A percentile compares a stretch with the other conserved stretches of the same genome.
Conservation (phyloP, 2,797 vertebrate species). For the Sebastes hubbsi region DNA sequence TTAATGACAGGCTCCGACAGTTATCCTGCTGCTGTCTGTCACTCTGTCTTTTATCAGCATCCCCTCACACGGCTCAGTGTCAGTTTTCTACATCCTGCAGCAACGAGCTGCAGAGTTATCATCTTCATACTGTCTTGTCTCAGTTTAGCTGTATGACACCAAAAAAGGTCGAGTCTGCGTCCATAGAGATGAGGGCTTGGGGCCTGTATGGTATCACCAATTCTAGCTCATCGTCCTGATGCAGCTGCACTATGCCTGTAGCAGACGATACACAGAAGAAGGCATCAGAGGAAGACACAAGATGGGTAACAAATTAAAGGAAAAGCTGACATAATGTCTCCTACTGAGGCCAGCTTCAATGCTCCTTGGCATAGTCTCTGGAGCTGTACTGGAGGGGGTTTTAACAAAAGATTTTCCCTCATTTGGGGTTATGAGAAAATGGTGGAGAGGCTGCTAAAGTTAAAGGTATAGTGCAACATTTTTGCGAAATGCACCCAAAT, state of each 20-base stretch:
- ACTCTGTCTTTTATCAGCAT: conserved; percentile 60
- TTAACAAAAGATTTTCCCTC: not conserved
- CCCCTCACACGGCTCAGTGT: conserved; percentile 30
- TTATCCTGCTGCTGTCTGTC: conserved; percentile 55
- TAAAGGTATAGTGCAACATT: not conserved
- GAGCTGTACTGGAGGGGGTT: not conserved
- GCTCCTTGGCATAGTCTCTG: not conserved
- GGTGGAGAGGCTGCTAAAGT: not conserved
- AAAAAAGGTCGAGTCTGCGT: conserved; percentile 66
- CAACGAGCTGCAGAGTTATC: conserved; percentile 13
- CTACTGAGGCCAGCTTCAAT: not conserved
- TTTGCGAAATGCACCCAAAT: not conserved
- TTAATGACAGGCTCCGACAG: not conserved
- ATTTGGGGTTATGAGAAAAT: not conserved
- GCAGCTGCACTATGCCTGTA: conserved; percentile 65
- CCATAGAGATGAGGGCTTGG: conserved; percentile 58
- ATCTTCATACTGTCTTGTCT: conserved; percentile 4
- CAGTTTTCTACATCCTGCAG: conserved; percentile 53
- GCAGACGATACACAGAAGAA: not conserved
- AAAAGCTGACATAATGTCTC: not conserved
- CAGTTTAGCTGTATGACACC: conserved; percentile 75
- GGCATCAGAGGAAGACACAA: not conserved
- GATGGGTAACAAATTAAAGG: not conserved
- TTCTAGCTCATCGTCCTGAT: conserved; percentile 58
- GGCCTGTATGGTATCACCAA: conserved; percentile 60